Evolutionary conservation across 2,888 invertebrate species (phyloP).

Genomic region (Pristionchus entomophagus): DNA sequence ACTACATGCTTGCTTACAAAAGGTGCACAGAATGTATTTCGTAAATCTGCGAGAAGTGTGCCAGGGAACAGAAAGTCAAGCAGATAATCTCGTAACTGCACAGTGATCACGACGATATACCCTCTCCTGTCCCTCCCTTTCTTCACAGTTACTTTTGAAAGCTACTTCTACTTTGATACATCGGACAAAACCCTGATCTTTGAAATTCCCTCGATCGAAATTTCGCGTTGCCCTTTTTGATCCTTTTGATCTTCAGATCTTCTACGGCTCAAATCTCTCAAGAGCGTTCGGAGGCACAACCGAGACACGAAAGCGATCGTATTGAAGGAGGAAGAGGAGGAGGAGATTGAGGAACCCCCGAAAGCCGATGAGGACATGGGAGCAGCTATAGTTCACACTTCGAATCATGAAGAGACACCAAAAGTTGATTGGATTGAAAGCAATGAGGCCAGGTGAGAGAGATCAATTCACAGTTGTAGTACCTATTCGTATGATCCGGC

Average conservation of each 20-base stretch:
- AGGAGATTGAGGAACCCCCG: neutral
- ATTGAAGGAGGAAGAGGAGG: constrained; percentile 37
- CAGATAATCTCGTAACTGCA: constrained; percentile 23
- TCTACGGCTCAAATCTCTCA: constrained; percentile 35
- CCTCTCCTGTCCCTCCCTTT: neutral
- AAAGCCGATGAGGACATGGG: neutral
- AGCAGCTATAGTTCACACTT: neutral
- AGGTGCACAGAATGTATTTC: constrained; percentile 12
- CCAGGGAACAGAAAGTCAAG: neutral
- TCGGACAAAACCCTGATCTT: neutral
- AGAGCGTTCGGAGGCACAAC: constrained; percentile 11
- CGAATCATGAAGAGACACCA: neutral
- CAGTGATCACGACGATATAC: neutral
- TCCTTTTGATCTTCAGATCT: neutral
- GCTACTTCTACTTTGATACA: neutral
- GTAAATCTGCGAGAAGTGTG: constrained; percentile 26
- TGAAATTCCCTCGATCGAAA: neutral
- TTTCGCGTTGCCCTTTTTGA: neutral
- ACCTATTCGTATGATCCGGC: too few relatives aligned
- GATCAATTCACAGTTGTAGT: too few relatives aligned
- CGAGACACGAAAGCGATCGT: constrained; percentile 23
- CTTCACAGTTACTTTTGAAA: neutral
- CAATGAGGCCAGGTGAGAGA: constrained; percentile 11
- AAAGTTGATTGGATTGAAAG: constrained; percentile 3
- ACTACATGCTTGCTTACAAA: constrained; percentile 19